A percentile compares a stretch with the other conserved stretches of the same genome.
Conservation (phyloP, 1,140 invertebrate species). For the Euwallacea similis region DNA sequence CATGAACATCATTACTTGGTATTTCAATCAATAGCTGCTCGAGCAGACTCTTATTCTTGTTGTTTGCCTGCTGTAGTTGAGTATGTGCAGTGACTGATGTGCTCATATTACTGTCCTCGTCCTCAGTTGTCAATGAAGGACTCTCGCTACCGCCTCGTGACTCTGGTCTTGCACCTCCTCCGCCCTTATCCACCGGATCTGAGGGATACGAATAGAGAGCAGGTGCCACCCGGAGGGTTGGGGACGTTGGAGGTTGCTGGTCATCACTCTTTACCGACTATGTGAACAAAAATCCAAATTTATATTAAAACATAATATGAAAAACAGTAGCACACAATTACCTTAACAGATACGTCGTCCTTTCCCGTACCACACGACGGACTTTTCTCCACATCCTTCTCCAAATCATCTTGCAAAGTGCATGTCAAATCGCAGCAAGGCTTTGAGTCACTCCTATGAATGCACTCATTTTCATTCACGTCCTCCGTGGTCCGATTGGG, state of each 20-base stretch:
- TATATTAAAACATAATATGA: no score
- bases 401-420: slow-evolving; percentile 46
- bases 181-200: slow-evolving; percentile 55
- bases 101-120: slow-evolving; percentile 43
- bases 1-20: slow-evolving; percentile 56
- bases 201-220: slow-evolving; percentile 76
- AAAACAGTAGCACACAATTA: no score
- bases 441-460: slow-evolving; percentile 40
- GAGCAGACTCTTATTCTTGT: slow-evolving; percentile 63
- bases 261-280: slow-evolving; percentile 40
- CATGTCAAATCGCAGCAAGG: slow-evolving; percentile 49
- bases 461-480: slow-evolving; percentile 53
- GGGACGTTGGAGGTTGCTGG: slow-evolving; percentile 68
- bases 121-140: slow-evolving; percentile 27
- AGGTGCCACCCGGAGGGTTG: slow-evolving; percentile 70
- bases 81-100: slow-evolving; percentile 4
- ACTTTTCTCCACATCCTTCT: slow-evolving; percentile 36
- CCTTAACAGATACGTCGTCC: slow-evolving; percentile 10
- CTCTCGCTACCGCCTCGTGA: slow-evolving; percentile 43
- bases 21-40: slow-evolving; percentile 79
- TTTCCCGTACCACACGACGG: not conserved
- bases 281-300: no score
- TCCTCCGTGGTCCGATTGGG: slow-evolving; percentile 43
- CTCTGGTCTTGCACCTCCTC: slow-evolving; percentile 41
- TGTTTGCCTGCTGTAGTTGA: slow-evolving; percentile 28